These are phyloP conservation scores for Rhyacophila evoluta DNA, from an alignment of 2,888 invertebrate species.

Conservation along the genomic window DNA sequence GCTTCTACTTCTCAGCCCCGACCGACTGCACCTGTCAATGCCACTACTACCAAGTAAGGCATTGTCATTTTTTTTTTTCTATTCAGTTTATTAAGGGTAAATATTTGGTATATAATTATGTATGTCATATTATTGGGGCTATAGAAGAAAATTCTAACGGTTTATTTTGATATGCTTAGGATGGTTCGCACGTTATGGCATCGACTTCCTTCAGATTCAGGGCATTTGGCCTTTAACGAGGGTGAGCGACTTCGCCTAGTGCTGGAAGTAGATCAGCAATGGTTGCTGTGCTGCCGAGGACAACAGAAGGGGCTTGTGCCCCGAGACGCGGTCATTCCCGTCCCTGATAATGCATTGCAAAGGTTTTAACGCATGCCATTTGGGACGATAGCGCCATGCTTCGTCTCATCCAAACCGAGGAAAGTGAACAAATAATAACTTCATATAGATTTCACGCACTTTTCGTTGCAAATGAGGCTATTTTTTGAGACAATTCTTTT, in stretches of 20 bases:
- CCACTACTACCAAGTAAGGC: slow-evolving; percentile 49
- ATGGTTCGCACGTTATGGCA: slow-evolving; percentile 81
- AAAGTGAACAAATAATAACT: background rate
- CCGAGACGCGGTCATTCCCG: slow-evolving; percentile 74
- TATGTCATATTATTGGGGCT: no score
- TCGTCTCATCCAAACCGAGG: slow-evolving; percentile 15
- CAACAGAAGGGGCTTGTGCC: slow-evolving; percentile 84
- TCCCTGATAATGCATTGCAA: slow-evolving; percentile 52
- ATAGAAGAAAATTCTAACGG: background rate
- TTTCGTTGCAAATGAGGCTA: background rate
- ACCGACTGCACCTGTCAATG: slow-evolving; percentile 60
- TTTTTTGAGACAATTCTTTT: background rate
- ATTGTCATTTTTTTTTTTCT: background rate
- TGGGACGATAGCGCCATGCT: slow-evolving; percentile 21
- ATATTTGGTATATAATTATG: no score
- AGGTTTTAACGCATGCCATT: slow-evolving; percentile 49
- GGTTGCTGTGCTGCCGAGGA: slow-evolving; percentile 81
- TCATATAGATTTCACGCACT: background rate
- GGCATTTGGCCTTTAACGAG: slow-evolving; percentile 82
- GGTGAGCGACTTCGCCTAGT: slow-evolving; percentile 80
- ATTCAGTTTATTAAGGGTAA: no score
- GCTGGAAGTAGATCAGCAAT: slow-evolving; percentile 81
- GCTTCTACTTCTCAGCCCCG: slow-evolving; percentile 76
- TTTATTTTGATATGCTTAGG: slow-evolving; percentile 60
- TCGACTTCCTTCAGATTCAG: slow-evolving; percentile 80